phyloP scores from a whole-genome alignment of 2,888 invertebrate genomes.

The Trichogramma evanescens region DNA sequence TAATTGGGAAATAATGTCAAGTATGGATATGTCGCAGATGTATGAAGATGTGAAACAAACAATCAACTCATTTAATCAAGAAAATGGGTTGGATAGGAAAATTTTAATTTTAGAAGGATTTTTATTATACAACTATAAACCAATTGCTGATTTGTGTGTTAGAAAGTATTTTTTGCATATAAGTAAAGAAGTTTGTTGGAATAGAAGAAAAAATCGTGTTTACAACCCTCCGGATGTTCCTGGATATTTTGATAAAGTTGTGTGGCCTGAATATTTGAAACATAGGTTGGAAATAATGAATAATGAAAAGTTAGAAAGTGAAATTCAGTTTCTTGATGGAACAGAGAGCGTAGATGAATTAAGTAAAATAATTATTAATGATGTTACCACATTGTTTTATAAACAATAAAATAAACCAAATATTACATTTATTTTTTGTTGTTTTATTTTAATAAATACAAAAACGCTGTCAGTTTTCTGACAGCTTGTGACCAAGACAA shows the following conservation, averaged over 20 bases:
- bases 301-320: constrained; percentile 27
- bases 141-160: constrained; percentile 61
- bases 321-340: constrained; percentile 37
- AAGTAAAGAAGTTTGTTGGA: constrained; percentile 60
- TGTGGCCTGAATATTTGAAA: constrained; percentile 81
- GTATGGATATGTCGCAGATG: constrained; percentile 70
- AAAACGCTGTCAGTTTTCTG: no score
- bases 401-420: neutral
- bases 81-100: constrained; percentile 31
- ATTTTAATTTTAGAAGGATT: constrained; percentile 73
- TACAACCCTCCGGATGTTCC: constrained; percentile 83
- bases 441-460: no score
- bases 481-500: no score
- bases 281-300: constrained; percentile 49
- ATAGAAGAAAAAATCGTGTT: constrained; percentile 56
- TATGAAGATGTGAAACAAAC: constrained; percentile 53
- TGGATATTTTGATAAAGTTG: constrained; percentile 80
- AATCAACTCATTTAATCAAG: constrained; percentile 33
- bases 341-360: constrained; percentile 27
- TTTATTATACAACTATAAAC: constrained; percentile 63
- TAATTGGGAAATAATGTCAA: constrained; percentile 67
- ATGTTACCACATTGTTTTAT: constrained; percentile 22
- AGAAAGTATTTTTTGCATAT: constrained; percentile 69
- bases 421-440: no score
- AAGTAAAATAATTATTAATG: constrained; percentile 28